Evolutionary conservation across 2,113 vertebrate species (phyloP), one percentile per base, ranked within the genome.

Genomic region (Burhinus bistriatus): DNA sequence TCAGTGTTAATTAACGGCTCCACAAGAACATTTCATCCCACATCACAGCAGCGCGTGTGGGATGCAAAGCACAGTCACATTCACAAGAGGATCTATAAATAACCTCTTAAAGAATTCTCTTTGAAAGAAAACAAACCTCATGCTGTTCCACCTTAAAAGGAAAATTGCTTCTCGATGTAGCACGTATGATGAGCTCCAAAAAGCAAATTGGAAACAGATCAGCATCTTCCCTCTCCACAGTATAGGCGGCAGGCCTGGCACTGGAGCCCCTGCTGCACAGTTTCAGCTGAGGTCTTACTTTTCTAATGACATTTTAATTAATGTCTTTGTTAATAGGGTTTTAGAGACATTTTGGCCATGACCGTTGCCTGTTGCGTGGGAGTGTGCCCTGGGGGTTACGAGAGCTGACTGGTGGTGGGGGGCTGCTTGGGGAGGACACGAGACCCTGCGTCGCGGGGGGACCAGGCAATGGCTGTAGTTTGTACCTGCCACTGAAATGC

Each of bases 151-250:
- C 95, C 94, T 97, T 95, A 96, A 97, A 93, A 95, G 81, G 80
- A 92, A 93, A 91, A 92, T 34, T 29, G 80, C 72, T 96, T 73
- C 65, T 82, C 25, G 2, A 92, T 87, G 82, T 49, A 94, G 95
- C 96, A 91, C 10, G 34, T 61, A 38, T 4, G 9, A 20, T 6
- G 73, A 95, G 91, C 96, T 98, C 97, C 95, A 96, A 81, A 93
- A 96, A 97, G 92, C 94, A 97, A 97, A 98, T 83, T 97, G 75
- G 94, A 98, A 98, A 91, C 97, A 98, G 97, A 88, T 64, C 73
- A 95, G 75, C 84, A 77, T 77, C 73, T 97, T 65, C 64, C 54
- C 73, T 83, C 83, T 93, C 87, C 2, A 4, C 47, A 69, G 72
- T 21, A 49, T 1, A 4, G 57, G 87, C 32, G 3, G 65, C 68